Base-by-base conservation (phyloP, 92 coral and sea anemone genomes). In the Palythoa caribaeorum region DNA sequence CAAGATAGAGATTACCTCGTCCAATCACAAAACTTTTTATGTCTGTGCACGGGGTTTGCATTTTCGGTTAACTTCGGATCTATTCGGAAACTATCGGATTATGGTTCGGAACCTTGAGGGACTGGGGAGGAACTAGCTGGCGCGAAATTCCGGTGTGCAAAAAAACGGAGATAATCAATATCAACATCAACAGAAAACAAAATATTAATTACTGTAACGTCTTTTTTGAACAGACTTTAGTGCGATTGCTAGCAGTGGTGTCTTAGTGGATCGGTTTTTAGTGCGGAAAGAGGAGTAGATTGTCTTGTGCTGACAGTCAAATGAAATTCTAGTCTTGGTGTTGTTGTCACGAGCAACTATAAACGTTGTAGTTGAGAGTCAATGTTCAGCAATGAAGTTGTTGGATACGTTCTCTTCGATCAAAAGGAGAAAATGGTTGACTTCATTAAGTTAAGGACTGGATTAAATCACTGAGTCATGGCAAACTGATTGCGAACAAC, bases 141-240 rank as follows among this genome's bases (percentile, higher is more conserved):
- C 86, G 86, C 75, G 86, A 81, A 76, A 81, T 63, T 80, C 84
- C 84, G 85, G 62, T 63, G 86, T 81, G 44, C 60, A 65, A 66
- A 53, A 66, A 81, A 81, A 37, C 9, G 15, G n/a, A 63, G 15
- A 8, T 6, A 47, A 68, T 51, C 74, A 65, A 76, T 38, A 17
- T n/a, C 17, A 65, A 76, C 59, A 17, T n/a, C 17, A 15, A 71
- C 5, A 69, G 47, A 16, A 50, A 81, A 16, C 38, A 50, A 65
- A 12, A 66, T 28, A 66, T 44, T 48, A 36, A 65, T n/a, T 47
- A 57, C 76, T 44, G 40, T 19, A 65, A 65, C 28, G 13, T 69
- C 71, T 14, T 17, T 28, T 48, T 66, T 13, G 65, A 59, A 14
- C 68, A 57, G 37, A 47, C 15, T 1, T 68, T 68, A 4, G 21